These are phyloP conservation scores for Drosophila neonasuta DNA, from an alignment of 2,888 invertebrate genomes.

Conservation along the genomic window DNA sequence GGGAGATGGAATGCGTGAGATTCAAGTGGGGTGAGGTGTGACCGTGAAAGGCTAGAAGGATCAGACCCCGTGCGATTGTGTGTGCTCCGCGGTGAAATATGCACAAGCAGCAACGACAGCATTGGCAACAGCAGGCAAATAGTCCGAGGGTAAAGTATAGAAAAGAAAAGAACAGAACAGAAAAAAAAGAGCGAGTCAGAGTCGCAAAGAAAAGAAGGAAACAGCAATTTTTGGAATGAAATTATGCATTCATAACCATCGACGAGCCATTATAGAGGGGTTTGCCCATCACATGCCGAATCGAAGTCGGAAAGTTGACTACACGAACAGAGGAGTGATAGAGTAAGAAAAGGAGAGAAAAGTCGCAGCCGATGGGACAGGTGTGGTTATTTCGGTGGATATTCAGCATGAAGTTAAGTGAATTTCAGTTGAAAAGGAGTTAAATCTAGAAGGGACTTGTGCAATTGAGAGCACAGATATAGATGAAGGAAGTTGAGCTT, in stretches of 20 bases:
- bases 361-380: conserved; percentile 24
- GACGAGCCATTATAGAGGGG: conserved; percentile 54
- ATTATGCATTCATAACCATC: conserved; percentile 74
- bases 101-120: conserved; percentile 22
- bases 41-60: conserved; percentile 36
- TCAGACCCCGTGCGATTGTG: conserved; percentile 46
- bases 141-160: conserved; percentile 4
- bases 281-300: conserved; percentile 12
- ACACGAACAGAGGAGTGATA: background rate
- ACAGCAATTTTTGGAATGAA: conserved; percentile 65
- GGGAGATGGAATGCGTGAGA: conserved; percentile 11
- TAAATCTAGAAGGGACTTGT: conserved; percentile 29
- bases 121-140: conserved; percentile 17
- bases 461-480: conserved; percentile 16
- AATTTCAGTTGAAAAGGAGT: conserved; percentile 38
- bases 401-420: conserved; percentile 34
- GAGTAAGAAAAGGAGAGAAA: background rate
- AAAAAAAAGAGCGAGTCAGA: conserved; percentile 8
- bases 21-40: conserved; percentile 20
- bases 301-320: conserved; percentile 26
- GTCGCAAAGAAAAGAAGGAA: conserved; percentile 35
- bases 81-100: conserved; percentile 47
- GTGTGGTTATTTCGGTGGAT: conserved; percentile 20
- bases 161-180: background rate
- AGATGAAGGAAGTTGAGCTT: conserved; percentile 4